Percentiles rank a stretch among this genome's conserved stretches.
Evolutionary conservation across 2,113 vertebrate species (phyloP).

Genomic region (Elachura formosa): DNA sequence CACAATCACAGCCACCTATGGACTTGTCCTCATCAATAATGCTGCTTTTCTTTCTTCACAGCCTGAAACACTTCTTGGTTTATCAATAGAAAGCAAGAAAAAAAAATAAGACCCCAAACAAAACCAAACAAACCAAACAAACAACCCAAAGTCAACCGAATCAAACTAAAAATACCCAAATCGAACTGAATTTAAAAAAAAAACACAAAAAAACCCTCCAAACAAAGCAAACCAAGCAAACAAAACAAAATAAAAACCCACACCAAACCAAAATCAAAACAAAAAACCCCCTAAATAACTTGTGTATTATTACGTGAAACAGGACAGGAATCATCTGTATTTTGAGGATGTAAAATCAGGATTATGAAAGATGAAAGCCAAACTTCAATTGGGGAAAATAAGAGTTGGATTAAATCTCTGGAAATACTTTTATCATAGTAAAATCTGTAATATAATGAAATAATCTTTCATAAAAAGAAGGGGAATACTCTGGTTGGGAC

Average conservation of each 20-base stretch:
- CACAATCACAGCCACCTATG: not conserved
- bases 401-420: not conserved
- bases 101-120: not conserved
- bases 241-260: not conserved
- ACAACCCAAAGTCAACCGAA: not conserved
- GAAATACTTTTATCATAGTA: not conserved
- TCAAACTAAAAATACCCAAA: not conserved
- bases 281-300: not conserved
- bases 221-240: not conserved
- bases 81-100: not conserved
- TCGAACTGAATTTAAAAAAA: not conserved
- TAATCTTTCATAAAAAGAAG: not conserved
- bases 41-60: not conserved
- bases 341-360: not conserved
- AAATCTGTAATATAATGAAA: not conserved
- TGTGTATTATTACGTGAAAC: not conserved
- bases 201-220: no score
- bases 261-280: not conserved
- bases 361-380: not conserved
- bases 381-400: not conserved
- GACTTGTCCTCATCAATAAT: not conserved
- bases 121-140: not conserved
- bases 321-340: not conserved
- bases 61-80: not conserved
- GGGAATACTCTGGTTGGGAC: not conserved